Evolutionary conservation across 2,797 vertebrate genomes (phyloP), one percentile per base, ranked within the genome.

Genomic region (Coranthus polyacanthus): DNA sequence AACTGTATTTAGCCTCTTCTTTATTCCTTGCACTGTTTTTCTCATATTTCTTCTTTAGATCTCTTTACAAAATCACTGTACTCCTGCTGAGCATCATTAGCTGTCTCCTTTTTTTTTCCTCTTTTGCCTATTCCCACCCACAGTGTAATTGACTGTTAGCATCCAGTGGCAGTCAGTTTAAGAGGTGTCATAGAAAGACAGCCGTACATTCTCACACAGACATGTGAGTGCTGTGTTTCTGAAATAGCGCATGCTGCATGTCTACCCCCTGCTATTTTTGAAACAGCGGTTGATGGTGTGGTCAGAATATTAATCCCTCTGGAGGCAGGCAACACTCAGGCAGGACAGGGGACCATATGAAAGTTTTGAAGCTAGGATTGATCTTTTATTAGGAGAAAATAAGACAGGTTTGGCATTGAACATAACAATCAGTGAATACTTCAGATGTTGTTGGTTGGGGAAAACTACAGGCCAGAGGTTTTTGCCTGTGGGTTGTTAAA

Each of bases 231-330:
- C 74, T 44, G 56, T 65, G 73, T 72, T 81, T 87, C 80, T 81
- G 75, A 89, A 89, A 85, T 82, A 79, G 83, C 55, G 21, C 82
- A 66, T 43, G 13, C 68, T 42, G 59, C 78, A 77, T 39, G 68
- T 83, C 70, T 77, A 34, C 49, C 64, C 74, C 72, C 61, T 82
- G 81, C 85, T 90, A 85, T 90, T 89, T 92, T 81, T 86, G 70
- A 85, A 85, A 73, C 75, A 53, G 64, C 61, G 67, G 57, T 62
- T 75, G 77, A 85, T 75, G 42, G 63, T 75, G 67, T 72, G 72
- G 75, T 88, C 60, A 69, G 86, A 89, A 86, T 87, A 87, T 82
- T 74, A 87, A 82, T 83, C 75, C 74, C 34, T 47, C 49, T 49
- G 32, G 39, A 68, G 66, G 60, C 80, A 81, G 46, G 59, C 49